Conservation (phyloP, 53 echinoderm and acorn worm genomes). For the Echinometra lucunter region DNA sequence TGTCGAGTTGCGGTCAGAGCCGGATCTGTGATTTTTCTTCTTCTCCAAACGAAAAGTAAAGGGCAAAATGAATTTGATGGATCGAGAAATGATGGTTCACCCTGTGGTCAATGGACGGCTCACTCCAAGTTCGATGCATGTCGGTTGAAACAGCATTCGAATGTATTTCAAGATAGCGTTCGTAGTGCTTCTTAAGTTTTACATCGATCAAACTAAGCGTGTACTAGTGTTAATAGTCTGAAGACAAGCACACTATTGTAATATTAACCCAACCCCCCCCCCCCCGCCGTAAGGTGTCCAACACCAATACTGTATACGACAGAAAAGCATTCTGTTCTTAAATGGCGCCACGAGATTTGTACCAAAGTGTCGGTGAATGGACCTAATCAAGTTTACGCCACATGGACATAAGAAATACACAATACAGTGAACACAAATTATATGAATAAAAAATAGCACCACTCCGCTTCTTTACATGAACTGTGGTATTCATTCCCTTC, state of each 20-base stretch:
- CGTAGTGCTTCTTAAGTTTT: neutral
- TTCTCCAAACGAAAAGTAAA: neutral
- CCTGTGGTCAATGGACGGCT: conserved; percentile 5
- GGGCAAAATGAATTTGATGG: conserved; percentile 33
- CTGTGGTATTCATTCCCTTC: too few relatives aligned
- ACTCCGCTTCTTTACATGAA: too few relatives aligned
- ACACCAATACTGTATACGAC: neutral
- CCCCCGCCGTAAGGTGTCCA: neutral
- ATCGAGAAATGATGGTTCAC: conserved; percentile 10
- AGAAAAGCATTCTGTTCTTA: too few relatives aligned
- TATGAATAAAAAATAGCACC: too few relatives aligned
- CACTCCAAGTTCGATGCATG: neutral
- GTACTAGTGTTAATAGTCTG: neutral
- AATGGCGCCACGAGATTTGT: neutral
- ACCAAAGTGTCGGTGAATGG: neutral
- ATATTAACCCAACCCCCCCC: too few relatives aligned
- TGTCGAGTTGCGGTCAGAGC: conserved; percentile 59
- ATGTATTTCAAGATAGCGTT: neutral
- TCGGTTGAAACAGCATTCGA: neutral
- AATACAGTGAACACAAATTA: too few relatives aligned
- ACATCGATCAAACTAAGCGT: neutral
- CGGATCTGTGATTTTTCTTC: conserved; percentile 10
- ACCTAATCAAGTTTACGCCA: neutral
- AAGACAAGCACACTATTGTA: neutral
- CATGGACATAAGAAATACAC: neutral